phyloP scores from a whole-genome alignment of 2,888 invertebrate genomes.

The Perizoma affinitatum region DNA sequence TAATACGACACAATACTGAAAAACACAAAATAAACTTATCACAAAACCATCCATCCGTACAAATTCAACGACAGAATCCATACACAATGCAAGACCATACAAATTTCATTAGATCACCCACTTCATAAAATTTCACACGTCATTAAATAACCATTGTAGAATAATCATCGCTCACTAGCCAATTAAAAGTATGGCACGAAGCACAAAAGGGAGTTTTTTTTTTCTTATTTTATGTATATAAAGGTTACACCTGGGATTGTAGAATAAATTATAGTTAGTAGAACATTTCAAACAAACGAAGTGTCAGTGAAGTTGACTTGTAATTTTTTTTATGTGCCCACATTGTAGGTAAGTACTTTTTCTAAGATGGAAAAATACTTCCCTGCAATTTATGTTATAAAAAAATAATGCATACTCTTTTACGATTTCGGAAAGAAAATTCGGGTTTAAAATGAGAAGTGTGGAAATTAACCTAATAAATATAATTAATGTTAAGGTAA shows the following conservation, averaged over 20 bases:
- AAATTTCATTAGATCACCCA: slow-evolving; percentile 25
- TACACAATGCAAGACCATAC: slow-evolving; percentile 21
- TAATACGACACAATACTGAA: slow-evolving; percentile 25
- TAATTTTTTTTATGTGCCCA: too few relatives aligned
- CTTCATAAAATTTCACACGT: slow-evolving; percentile 39
- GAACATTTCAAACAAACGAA: too few relatives aligned
- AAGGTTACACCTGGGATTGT: slow-evolving; percentile 18
- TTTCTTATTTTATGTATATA: slow-evolving; percentile 6
- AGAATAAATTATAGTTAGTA: background rate
- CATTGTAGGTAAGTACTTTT: too few relatives aligned
- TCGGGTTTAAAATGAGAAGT: too few relatives aligned
- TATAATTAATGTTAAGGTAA: too few relatives aligned
- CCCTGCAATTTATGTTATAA: too few relatives aligned
- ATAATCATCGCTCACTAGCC: slow-evolving; percentile 23
- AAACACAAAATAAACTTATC: slow-evolving; percentile 21
- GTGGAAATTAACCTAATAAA: too few relatives aligned
- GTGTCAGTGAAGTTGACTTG: too few relatives aligned
- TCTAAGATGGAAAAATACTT: too few relatives aligned
- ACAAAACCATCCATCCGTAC: slow-evolving; percentile 19
- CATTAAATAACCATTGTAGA: slow-evolving; percentile 32
- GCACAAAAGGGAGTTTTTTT: slow-evolving; percentile 3
- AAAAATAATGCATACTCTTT: too few relatives aligned
- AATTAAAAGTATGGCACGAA: slow-evolving; percentile 26
- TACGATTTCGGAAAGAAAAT: too few relatives aligned
- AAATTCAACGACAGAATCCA: slow-evolving; percentile 9